phyloP scores from a whole-genome alignment of 2,113 vertebrate species.

The Passerina amoena region DNA sequence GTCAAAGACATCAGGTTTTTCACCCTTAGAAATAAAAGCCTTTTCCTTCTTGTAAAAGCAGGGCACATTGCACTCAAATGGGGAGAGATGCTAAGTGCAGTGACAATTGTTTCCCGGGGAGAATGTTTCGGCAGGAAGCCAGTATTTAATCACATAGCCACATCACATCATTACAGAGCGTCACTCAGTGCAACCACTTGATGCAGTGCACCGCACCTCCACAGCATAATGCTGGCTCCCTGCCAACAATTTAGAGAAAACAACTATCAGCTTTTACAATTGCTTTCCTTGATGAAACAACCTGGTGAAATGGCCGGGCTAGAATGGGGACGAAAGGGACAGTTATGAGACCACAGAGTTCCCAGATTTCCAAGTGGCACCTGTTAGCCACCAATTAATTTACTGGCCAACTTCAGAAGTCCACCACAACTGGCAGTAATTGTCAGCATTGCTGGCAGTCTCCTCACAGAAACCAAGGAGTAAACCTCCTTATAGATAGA shows the following conservation, averaged over 20 bases:
- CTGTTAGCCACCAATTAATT: conserved; percentile 35
- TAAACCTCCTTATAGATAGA: not conserved
- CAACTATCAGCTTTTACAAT: conserved; percentile 64
- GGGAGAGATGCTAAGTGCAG: conserved; percentile 52
- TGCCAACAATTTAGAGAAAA: conserved; percentile 58
- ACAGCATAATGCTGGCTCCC: conserved; percentile 57
- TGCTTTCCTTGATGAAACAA: conserved; percentile 61
- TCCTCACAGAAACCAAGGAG: not conserved
- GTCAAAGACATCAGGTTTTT: conserved; percentile 2
- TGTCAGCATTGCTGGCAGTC: not conserved
- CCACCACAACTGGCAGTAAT: not conserved
- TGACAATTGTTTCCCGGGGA: conserved; percentile 67
- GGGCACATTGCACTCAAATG: conserved; percentile 4
- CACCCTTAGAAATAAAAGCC: not conserved
- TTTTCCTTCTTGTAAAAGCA: conserved; percentile 8
- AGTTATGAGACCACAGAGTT: conserved; percentile 46
- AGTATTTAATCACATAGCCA: conserved; percentile 71
- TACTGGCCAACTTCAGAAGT: conserved; percentile 1
- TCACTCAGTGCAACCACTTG: conserved; percentile 65
- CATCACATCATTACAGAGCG: conserved; percentile 65
- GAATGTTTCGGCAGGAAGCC: conserved; percentile 69
- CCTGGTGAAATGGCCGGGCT: conserved; percentile 28
- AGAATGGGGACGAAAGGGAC: not conserved
- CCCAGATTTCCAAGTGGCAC: conserved; percentile 29
- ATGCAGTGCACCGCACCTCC: conserved; percentile 52